A percentile compares a stretch with the other conserved stretches of the same genome.
These are phyloP conservation scores for fruit fly (Drosophila melanogaster) DNA, from an alignment of 1,140 invertebrate genomes.

Conservation along the genomic window Release_6_plus_ISO1_MT NT_033779.5:6822501-6823000, in stretches of 20 bases:
- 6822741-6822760: constrained; percentile 67
- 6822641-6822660: constrained; percentile 63
- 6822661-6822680: constrained; percentile 72
- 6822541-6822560: constrained; percentile 16
- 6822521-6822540: constrained; percentile 15
- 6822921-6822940: constrained; percentile 40
- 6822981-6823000: constrained; percentile 67
- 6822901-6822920: constrained; percentile 48
- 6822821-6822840: constrained; percentile 73
- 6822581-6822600: constrained; percentile 29
- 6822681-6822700: constrained; percentile 80
- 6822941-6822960: constrained; percentile 22
- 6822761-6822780: constrained; percentile 46
- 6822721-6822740: constrained; percentile 73
- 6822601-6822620: constrained; percentile 80
- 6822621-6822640: constrained; percentile 60
- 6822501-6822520: constrained; percentile 22
- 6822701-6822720: constrained; percentile 80
- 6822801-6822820: constrained; percentile 69
- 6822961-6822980: constrained; percentile 57
- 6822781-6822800: constrained; percentile 31
- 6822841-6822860: constrained; percentile 79
- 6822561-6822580: constrained; percentile 15
- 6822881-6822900: constrained; percentile 67
- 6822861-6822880: constrained; percentile 79